phyloP scores from a whole-genome alignment of 2,113 vertebrate genomes.

The Caranx melampygus region DNA sequence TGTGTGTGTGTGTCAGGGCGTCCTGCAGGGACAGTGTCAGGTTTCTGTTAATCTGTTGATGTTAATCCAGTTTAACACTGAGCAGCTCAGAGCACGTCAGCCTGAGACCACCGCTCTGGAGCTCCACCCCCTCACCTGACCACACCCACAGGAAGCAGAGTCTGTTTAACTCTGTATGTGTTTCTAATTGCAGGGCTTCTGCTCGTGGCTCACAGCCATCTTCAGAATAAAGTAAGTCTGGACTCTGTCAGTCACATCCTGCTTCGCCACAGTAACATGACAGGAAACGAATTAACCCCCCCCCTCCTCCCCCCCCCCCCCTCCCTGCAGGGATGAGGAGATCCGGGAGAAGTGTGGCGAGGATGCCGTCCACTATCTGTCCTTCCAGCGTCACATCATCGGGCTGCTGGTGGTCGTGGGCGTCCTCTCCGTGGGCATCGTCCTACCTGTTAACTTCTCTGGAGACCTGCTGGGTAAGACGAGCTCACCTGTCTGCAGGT shows the following conservation, averaged over 20 bases:
- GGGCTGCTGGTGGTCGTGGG: constrained; percentile 95
- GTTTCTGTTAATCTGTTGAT: constrained; percentile 3
- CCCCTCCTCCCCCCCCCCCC: not conserved
- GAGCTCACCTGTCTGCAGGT: not conserved
- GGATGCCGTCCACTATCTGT: constrained; percentile 96
- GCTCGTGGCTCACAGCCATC: constrained; percentile 98
- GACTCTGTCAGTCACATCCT: too few relatives aligned
- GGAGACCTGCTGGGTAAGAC: constrained; percentile 94
- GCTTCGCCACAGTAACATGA: too few relatives aligned
- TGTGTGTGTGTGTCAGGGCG: not conserved
- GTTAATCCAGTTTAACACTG: constrained; percentile 18
- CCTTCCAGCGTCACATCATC: constrained; percentile 98
- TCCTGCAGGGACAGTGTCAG: not conserved
- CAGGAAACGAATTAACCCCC: too few relatives aligned
- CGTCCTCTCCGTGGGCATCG: constrained; percentile 94
- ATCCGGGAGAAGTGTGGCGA: constrained; percentile 97
- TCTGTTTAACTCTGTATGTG: not conserved
- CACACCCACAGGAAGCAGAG: not conserved
- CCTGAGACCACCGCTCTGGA: not conserved
- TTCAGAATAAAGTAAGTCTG: constrained; percentile 98
- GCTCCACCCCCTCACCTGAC: constrained; percentile 30
- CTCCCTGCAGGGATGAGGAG: constrained; percentile 90
- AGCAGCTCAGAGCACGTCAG: not conserved
- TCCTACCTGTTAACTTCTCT: constrained; percentile 98
- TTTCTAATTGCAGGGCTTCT: constrained; percentile 89